Evolutionary conservation across 1,140 invertebrate species (phyloP), one percentile per base, ranked within the genome.

Genomic region (Philopotamus ludificatus): DNA sequence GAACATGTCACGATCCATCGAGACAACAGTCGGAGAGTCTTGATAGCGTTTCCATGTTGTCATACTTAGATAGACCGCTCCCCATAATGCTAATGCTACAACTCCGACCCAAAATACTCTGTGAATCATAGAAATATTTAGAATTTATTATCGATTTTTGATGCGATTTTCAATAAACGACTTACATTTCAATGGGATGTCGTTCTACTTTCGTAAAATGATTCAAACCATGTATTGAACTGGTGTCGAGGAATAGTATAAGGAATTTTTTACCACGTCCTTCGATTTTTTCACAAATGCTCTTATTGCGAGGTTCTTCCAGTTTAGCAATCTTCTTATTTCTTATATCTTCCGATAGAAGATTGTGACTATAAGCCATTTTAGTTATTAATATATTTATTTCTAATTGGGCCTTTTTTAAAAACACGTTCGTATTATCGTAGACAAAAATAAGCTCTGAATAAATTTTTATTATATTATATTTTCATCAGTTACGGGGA

Each of bases 1-100:
- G 67, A 84, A 83, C 74, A 87, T 84, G 71, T 89, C 85, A 0
- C 87, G 77, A 75, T 89, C 87, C 85, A 89, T 87, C 1, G 87
- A 85, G 45, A 85, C 83, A 23, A 86, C 84, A 54, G 83, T 85
- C 7, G 84, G 84, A 42, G 83, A 84, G 45, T 82, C 83, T 71
- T 84, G 82, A 68, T 87, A 89, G n/a, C 87, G 79, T 2, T 76
- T 69, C 83, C 86, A 85, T 1, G 86, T 88, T 3, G 80, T 76
- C 20, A 75, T 72, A 53, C 85, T 86, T 16, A 88, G 71, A 53
- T 79, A 81, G 1, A 78, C 53, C 1, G 77, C 71, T 0, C 77
- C 78, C 44, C 75, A 78, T 7, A 75, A 64, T 1, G 76, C 79
- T 0, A 78, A 45, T 1, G 59, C 65, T 3, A 81, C 74, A 3